These are phyloP conservation scores for Benthosema pterotum DNA, from an alignment of 2,797 vertebrate genomes.

Conservation along the genomic window DNA sequence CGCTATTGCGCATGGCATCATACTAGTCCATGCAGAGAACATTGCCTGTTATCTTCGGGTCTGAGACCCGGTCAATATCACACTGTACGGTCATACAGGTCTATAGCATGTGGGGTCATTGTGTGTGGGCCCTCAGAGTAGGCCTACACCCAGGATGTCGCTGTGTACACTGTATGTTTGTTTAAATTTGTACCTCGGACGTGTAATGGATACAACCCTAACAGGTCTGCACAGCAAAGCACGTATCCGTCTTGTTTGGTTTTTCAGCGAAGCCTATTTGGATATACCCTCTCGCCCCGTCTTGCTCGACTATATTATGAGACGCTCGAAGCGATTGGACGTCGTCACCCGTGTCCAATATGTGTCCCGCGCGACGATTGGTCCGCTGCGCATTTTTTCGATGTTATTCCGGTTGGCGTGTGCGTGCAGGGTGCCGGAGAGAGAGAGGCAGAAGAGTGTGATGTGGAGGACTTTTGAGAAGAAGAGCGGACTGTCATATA, in stretches of 20 bases:
- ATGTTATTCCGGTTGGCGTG: constrained; percentile 24
- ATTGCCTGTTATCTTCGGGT: too few species aligned
- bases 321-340: constrained; percentile 63
- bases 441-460: constrained; percentile 8
- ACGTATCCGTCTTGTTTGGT: constrained; percentile 46
- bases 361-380: constrained; percentile 62
- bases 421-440: not conserved
- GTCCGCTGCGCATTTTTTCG: constrained; percentile 39
- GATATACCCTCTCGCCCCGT: not conserved
- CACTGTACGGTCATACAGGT: too few species aligned
- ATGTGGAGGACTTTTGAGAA: constrained; percentile 43
- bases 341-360: constrained; percentile 59
- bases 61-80: too few species aligned
- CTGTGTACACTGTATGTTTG: too few species aligned
- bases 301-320: constrained; percentile 38
- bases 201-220: constrained; percentile 5
- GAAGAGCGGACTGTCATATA: constrained; percentile 40
- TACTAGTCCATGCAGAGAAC: too few species aligned
- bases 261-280: constrained; percentile 20
- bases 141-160: too few species aligned
- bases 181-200: not conserved
- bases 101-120: too few species aligned
- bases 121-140: too few species aligned
- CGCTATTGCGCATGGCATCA: too few species aligned
- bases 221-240: constrained; percentile 28